phyloP scores from a whole-genome alignment of 2,113 vertebrate genomes.

The Passer domesticus region DNA sequence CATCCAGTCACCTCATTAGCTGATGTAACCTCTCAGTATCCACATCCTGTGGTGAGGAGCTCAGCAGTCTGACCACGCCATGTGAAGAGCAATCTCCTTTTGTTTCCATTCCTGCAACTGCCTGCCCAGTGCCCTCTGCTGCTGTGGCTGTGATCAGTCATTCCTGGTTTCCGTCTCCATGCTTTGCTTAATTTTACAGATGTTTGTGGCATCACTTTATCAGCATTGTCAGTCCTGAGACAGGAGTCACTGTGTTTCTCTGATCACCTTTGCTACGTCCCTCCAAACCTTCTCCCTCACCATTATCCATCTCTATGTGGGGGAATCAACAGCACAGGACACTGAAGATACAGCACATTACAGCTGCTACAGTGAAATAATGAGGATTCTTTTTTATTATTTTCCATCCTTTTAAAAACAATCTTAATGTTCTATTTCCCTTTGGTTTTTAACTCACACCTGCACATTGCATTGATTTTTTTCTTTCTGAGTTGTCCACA shows the following conservation, averaged over 20 bases:
- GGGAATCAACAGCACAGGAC: not conserved
- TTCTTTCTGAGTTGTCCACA: not conserved
- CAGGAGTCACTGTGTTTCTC: not conserved
- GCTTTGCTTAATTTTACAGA: not conserved
- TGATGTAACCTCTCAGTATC: slow-evolving; percentile 47
- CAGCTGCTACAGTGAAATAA: not conserved
- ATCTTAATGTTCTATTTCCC: not conserved
- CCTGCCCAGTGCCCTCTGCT: not conserved
- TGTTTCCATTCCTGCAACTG: not conserved
- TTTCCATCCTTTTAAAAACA: not conserved
- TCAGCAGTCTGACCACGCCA: not conserved
- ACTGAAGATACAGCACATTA: not conserved
- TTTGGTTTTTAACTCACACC: not conserved
- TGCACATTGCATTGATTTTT: not conserved
- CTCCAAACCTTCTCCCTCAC: accelerated
- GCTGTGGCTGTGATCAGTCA: not conserved
- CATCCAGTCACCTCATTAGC: slow-evolving; percentile 59
- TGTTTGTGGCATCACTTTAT: not conserved
- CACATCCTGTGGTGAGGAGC: slow-evolving; percentile 54
- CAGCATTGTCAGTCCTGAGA: not conserved
- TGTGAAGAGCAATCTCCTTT: not conserved
- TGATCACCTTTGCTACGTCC: not conserved
- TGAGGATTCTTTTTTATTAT: not conserved
- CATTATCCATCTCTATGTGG: not conserved
- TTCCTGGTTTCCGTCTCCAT: not conserved